These are phyloP conservation scores for Rhopalosiphum maidis DNA, from an alignment of 1,140 invertebrate species.

Conservation along the genomic window DNA sequence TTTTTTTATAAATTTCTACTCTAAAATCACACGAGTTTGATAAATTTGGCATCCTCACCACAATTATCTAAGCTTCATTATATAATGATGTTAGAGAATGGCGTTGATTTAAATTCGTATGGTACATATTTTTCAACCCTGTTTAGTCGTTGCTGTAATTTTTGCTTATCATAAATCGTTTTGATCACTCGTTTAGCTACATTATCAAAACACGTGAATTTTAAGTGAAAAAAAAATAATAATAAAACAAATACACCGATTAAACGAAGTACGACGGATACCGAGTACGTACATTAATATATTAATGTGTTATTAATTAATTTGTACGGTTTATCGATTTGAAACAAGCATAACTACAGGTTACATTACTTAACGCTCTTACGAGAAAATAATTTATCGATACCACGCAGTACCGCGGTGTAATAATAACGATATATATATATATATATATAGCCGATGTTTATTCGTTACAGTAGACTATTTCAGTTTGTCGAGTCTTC, in stretches of 20 bases:
- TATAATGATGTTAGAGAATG: neutral
- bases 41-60: neutral
- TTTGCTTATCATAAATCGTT: too few relatives aligned
- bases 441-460: neutral
- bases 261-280: neutral
- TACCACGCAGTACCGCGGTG: neutral
- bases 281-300: neutral
- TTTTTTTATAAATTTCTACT: neutral
- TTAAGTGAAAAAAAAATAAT: too few relatives aligned
- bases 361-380: neutral
- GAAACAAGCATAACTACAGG: neutral
- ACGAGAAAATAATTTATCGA: neutral
- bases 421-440: neutral
- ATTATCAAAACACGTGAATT: too few relatives aligned
- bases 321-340: neutral
- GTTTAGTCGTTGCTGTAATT: neutral
- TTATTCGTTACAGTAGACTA: neutral
- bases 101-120: neutral
- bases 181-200: neutral
- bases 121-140: too few relatives aligned
- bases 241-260: neutral
- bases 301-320: neutral
- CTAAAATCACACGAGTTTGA: neutral
- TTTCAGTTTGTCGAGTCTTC: neutral
- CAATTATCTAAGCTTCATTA: neutral